These are phyloP conservation scores for Botia almorhae DNA, from an alignment of 2,797 vertebrate genomes.

Conservation along the genomic window DNA sequence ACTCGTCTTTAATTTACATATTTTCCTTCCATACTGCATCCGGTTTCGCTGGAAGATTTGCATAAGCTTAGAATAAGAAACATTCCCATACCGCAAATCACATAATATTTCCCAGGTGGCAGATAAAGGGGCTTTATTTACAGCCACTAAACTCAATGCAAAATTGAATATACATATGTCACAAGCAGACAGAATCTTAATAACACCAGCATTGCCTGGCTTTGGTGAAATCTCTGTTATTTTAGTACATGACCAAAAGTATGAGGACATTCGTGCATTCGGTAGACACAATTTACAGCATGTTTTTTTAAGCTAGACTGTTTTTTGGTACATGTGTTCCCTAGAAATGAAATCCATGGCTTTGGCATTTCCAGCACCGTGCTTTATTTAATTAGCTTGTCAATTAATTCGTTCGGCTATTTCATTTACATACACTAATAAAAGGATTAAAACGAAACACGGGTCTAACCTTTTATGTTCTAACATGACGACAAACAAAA, in stretches of 20 bases:
- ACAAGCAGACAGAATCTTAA: background rate
- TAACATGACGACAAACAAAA: background rate
- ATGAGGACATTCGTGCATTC: no score
- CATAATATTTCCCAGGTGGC: conserved; percentile 14
- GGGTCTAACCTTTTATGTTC: background rate
- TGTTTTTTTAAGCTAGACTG: no score
- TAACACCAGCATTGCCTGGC: background rate
- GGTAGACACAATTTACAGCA: no score
- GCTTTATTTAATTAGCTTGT: no score
- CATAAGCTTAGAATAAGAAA: conserved; percentile 13
- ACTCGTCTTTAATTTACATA: conserved; percentile 17
- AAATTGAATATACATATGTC: background rate
- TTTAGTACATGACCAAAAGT: background rate
- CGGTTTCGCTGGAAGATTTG: conserved; percentile 15
- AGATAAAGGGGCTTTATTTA: conserved; percentile 12
- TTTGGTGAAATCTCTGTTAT: background rate
- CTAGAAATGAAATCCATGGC: no score
- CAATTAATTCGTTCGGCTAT: background rate
- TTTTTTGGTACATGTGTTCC: no score
- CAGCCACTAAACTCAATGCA: background rate
- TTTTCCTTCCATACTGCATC: background rate
- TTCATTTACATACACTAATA: background rate
- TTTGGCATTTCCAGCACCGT: no score
- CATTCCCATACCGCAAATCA: conserved; percentile 29
- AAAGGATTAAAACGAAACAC: background rate